Base-by-base conservation (phyloP, 1,140 invertebrate species). In the Platorchestia sp. region DNA sequence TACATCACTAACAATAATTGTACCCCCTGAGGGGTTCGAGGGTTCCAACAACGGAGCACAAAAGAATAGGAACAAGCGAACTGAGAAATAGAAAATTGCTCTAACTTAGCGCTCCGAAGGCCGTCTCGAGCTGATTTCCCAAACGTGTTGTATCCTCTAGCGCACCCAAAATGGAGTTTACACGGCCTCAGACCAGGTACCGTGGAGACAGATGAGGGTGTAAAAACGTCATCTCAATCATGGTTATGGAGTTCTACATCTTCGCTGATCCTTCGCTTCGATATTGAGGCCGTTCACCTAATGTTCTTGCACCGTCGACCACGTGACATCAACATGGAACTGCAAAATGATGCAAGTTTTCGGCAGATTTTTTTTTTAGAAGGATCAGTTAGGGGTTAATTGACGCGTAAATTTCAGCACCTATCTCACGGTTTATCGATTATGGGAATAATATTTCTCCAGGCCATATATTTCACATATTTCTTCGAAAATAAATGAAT, bases 211-310 rank as follows among this genome's bases (percentile, higher is more conserved):
- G 45, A 47, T n/a, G 45, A 44, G 43, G 45, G 91, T 47, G 91
- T 93, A 93, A 93, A 93, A 93, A 93, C 45, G 91, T 93, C 91
- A 93, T 44, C 45, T 93, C 45, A 93, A 93, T 93, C 91, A 93
- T 93, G 43, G 41, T 93, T 93, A 93, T 93, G 40, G 91, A 41
- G 43, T 47, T 45, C 91, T 93, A 45, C 44, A 93, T 93, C 91
- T 45, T 40, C 91, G 7, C 91, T 93, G 40, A 93, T 45, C 43
- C 44, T 40, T 93, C 45, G 36, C 43, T n/a, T 45, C 91, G 45
- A 93, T 93, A 93, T 93, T 44, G 91, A 89, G 87, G 27, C 41
- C 87, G 41, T 36, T 89, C 5, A 89, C 41, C 42, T 51, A 7
- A 75, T 75, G 59, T 75, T 75, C 59, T 75, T 75, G 59, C 27